Percentiles rank a stretch among this genome's conserved stretches.
Evolutionary conservation across 2,113 vertebrate species (phyloP).

Genomic region (Australoheros scitulus): DNA sequence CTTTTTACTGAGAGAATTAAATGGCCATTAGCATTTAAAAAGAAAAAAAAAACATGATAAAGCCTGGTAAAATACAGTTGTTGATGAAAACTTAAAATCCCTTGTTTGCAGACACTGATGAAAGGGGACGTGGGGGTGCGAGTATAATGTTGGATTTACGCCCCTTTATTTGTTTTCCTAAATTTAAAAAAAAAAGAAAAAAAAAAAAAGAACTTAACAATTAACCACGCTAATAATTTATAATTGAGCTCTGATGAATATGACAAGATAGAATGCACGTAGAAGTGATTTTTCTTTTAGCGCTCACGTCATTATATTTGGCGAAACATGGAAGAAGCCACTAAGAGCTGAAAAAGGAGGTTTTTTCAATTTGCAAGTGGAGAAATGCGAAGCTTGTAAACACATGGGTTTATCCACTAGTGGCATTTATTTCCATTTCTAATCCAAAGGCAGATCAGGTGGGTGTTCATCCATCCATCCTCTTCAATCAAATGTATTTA

Average conservation of each 20-base stretch:
- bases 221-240: constrained; percentile 36
- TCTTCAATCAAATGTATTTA: background rate
- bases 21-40: constrained; percentile 10
- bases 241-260: constrained; percentile 52
- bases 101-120: background rate
- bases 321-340: background rate
- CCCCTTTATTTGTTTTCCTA: background rate
- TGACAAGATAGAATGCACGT: constrained; percentile 1
- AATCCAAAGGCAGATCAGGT: background rate
- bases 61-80: background rate
- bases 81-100: background rate
- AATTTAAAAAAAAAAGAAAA: background rate
- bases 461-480: too few species aligned
- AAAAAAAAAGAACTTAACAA: background rate
- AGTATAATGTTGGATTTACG: background rate
- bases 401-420: background rate
- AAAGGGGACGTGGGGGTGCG: background rate
- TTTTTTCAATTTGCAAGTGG: background rate
- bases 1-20: constrained; percentile 20
- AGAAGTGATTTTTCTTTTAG: constrained; percentile 40
- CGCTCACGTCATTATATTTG: constrained; percentile 31
- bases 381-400: background rate
- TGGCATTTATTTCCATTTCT: background rate
- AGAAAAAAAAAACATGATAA: background rate
- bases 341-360: background rate